These are phyloP conservation scores for Amaurobius ferox DNA, from an alignment of 2,888 invertebrate species.

Conservation along the genomic window DNA sequence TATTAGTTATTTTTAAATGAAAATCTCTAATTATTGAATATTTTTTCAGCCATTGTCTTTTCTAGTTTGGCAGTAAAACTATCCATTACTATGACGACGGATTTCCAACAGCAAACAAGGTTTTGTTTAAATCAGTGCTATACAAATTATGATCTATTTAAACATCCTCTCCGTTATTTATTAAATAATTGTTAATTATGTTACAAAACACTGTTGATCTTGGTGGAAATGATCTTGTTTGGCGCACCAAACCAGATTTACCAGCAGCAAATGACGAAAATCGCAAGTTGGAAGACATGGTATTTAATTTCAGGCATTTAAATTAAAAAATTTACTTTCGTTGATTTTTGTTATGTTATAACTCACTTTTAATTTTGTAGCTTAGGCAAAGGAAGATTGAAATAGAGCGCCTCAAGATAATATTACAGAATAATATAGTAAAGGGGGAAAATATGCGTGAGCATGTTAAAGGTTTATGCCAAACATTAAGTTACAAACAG, in stretches of 20 bases:
- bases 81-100: conserved; percentile 35
- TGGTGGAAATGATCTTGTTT: conserved; percentile 45
- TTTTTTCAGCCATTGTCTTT: neutral
- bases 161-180: too few relatives aligned
- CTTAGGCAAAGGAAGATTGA: conserved; percentile 54
- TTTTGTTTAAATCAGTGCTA: neutral
- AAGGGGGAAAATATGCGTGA: conserved; percentile 47
- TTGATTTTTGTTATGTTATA: neutral
- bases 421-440: conserved; percentile 46
- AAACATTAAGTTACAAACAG: conserved; percentile 61
- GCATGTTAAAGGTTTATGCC: conserved; percentile 39
- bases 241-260: conserved; percentile 53
- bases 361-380: conserved; percentile 14
- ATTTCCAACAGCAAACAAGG: neutral
- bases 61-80: conserved; percentile 3
- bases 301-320: neutral
- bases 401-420: conserved; percentile 42
- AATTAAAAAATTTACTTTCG: neutral
- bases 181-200: conserved; percentile 14
- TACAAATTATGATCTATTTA: neutral
- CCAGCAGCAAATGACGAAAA: conserved; percentile 63
- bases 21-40: too few relatives aligned
- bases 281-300: conserved; percentile 47
- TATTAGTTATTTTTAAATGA: too few relatives aligned
- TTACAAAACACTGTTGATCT: conserved; percentile 43